Evolutionary conservation across 2,797 vertebrate genomes (phyloP).

Genomic region (Loriculus beryllinus): DNA sequence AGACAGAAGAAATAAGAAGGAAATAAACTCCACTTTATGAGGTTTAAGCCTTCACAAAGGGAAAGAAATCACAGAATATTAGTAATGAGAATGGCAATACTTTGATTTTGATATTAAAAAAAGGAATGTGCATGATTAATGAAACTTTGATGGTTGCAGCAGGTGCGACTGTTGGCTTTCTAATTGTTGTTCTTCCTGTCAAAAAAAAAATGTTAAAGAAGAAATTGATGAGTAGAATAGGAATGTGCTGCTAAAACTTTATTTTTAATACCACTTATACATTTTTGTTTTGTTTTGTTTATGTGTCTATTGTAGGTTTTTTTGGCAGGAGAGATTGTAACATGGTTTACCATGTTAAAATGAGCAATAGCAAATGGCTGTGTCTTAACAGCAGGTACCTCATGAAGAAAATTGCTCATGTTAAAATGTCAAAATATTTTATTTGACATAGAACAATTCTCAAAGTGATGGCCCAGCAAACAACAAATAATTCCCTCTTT

Average conservation of each 20-base stretch:
- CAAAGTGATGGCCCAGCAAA: background rate
- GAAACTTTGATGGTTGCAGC: rapidly evolving
- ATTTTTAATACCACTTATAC: background rate
- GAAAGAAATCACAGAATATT: background rate
- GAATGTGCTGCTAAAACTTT: background rate
- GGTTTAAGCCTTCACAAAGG: background rate
- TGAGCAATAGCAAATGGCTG: background rate
- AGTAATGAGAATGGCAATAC: background rate
- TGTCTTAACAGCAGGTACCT: background rate
- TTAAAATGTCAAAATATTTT: background rate
- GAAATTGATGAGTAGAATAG: background rate
- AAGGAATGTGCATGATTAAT: background rate
- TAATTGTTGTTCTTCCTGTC: background rate
- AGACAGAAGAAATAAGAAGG: background rate
- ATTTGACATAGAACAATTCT: background rate
- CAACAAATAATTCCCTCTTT: background rate
- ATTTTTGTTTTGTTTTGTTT: too few relatives aligned
- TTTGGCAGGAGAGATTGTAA: background rate
- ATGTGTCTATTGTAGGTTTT: rapidly evolving
- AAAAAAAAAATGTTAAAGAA: background rate
- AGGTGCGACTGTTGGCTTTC: background rate
- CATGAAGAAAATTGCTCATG: background rate
- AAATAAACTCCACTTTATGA: background rate
- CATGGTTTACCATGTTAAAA: background rate
- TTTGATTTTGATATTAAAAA: background rate